Percentiles rank a stretch among this genome's conserved stretches.
Evolutionary conservation across 2,113 vertebrate species (phyloP).

Genomic region (Nothobranchius furzeri): DNA sequence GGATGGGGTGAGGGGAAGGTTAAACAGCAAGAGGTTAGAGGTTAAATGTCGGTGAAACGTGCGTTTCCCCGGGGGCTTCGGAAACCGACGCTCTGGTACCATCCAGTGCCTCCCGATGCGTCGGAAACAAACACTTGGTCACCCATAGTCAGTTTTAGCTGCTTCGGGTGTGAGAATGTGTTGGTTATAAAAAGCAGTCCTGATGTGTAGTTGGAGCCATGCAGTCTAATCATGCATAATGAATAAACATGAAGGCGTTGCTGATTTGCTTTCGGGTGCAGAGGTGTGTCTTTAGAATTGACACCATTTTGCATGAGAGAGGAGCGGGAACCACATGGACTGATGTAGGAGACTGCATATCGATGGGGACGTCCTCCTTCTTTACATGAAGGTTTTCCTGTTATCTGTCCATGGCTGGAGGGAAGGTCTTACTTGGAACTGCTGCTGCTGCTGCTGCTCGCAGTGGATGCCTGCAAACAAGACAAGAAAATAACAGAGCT

Average conservation of each 20-base stretch:
- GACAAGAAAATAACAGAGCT: slow-evolving; percentile 39
- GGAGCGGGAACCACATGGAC: slow-evolving; percentile 10
- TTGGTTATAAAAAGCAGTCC: slow-evolving; percentile 2
- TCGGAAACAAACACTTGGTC: too few relatives aligned
- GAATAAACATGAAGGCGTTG: slow-evolving; percentile 26
- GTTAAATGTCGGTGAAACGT: too few relatives aligned
- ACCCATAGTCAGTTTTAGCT: too few relatives aligned
- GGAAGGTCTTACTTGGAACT: slow-evolving; percentile 68
- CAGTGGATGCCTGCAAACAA: slow-evolving; percentile 74
- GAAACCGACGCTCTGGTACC: too few relatives aligned
- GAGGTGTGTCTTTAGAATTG: slow-evolving; percentile 8
- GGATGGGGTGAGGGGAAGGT: too few relatives aligned
- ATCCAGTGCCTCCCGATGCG: too few relatives aligned
- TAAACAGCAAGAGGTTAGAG: too few relatives aligned
- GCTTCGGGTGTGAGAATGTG: too few relatives aligned
- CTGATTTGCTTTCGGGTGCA: slow-evolving; percentile 44
- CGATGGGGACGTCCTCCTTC: slow-evolving; percentile 14
- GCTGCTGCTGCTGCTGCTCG: slow-evolving; percentile 76
- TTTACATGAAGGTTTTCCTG: slow-evolving; percentile 25
- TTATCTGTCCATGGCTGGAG: slow-evolving; percentile 26
- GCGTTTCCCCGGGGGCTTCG: too few relatives aligned
- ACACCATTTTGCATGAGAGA: slow-evolving; percentile 11
- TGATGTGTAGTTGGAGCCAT: slow-evolving; percentile 57
- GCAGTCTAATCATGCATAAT: slow-evolving; percentile 66
- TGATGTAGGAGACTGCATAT: not conserved